Conservation (phyloP, 2,113 vertebrate species). For the Ornithorhynchus anatinus region DNA sequence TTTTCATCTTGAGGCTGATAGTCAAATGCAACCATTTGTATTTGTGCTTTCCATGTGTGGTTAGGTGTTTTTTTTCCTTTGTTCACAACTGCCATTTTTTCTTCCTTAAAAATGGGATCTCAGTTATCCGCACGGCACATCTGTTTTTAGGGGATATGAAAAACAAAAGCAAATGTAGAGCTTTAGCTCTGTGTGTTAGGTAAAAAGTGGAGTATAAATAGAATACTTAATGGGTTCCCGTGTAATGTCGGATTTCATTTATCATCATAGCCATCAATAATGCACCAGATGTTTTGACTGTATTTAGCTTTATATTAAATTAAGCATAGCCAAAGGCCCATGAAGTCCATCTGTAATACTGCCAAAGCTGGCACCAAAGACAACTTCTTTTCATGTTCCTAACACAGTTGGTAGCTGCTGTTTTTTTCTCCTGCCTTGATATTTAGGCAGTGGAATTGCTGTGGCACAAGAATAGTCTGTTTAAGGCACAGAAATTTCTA, state of each 20-base stretch:
- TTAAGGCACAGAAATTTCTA: slow-evolving; percentile 19
- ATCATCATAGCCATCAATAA: slow-evolving; percentile 36
- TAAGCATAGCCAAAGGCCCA: slow-evolving; percentile 44
- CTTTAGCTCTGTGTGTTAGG: slow-evolving; percentile 18
- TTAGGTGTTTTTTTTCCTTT: not conserved
- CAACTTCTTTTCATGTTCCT: not conserved
- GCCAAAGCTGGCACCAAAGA: slow-evolving; percentile 25
- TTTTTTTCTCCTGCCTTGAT: not conserved
- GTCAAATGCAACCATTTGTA: not conserved
- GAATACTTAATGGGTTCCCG: slow-evolving; percentile 23
- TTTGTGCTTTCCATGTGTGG: not conserved
- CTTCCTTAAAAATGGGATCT: not conserved
- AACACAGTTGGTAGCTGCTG: not conserved
- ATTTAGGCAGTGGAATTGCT: not conserved
- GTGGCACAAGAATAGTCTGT: not conserved
- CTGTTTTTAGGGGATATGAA: not conserved
- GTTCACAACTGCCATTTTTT: not conserved
- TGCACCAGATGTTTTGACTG: slow-evolving; percentile 61
- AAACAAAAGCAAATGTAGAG: slow-evolving; percentile 15
- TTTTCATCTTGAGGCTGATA: not conserved
- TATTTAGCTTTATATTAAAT: slow-evolving; percentile 58
- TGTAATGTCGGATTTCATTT: slow-evolving; percentile 50
- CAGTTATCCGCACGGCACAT: rapidly evolving
- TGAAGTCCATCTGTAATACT: slow-evolving; percentile 34
- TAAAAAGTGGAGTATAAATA: slow-evolving; percentile 19